Conservation (phyloP, 2,797 vertebrate genomes). For the Lerista edwardsae region DNA sequence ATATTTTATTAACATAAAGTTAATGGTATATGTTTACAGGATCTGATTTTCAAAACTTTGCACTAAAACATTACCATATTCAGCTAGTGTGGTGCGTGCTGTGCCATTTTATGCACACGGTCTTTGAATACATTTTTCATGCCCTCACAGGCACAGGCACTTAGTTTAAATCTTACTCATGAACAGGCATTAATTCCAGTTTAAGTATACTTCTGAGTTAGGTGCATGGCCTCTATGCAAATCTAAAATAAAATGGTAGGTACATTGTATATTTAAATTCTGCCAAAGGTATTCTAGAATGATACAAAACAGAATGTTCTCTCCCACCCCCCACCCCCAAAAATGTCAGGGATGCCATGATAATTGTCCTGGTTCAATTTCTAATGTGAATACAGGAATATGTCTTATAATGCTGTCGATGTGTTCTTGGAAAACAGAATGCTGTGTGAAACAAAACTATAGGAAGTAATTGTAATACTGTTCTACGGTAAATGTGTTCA, state of each 20-base stretch:
- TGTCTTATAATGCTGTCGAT: no score
- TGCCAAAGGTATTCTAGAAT: slow-evolving; percentile 36
- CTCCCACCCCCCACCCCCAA: not conserved
- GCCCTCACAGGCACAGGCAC: slow-evolving; percentile 69
- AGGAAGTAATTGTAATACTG: no score
- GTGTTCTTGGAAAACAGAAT: no score
- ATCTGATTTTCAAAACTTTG: slow-evolving; percentile 83
- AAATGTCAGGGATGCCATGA: not conserved
- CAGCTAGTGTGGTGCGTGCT: slow-evolving; percentile 76
- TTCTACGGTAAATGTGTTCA: no score
- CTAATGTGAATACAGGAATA: not conserved
- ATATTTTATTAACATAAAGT: slow-evolving; percentile 87
- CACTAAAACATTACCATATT: slow-evolving; percentile 80
- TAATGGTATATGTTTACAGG: slow-evolving; percentile 84
- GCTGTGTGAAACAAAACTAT: no score
- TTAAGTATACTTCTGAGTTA: slow-evolving; percentile 70
- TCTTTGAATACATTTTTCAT: slow-evolving; percentile 75
- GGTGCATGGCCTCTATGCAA: slow-evolving; percentile 62
- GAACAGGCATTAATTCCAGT: slow-evolving; percentile 55
- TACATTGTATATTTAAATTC: slow-evolving; percentile 58
- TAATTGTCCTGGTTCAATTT: not conserved
- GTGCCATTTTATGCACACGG: slow-evolving; percentile 75
- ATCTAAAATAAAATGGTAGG: slow-evolving; percentile 47
- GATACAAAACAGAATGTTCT: not conserved
- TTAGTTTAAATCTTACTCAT: slow-evolving; percentile 65